These are phyloP conservation scores for Pangasianodon hypophthalmus DNA, from an alignment of 2,113 vertebrate species.

Conservation along the genomic window DNA sequence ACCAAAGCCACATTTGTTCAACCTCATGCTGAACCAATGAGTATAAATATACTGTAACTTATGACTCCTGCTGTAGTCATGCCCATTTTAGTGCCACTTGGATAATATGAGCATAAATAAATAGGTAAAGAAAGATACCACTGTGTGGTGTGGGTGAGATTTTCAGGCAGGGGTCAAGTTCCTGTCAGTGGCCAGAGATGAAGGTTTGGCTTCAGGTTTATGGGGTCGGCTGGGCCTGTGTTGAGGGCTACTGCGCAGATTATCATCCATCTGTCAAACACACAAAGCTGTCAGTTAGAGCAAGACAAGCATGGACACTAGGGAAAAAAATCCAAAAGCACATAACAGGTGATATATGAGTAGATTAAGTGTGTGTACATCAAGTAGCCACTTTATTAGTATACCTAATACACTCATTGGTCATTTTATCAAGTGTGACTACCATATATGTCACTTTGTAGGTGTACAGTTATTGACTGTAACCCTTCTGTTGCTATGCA, in stretches of 20 bases:
- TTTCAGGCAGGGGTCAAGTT: conserved; percentile 78
- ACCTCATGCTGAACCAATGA: not conserved
- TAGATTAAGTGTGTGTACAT: not conserved
- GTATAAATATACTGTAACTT: not conserved
- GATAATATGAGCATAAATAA: conserved; percentile 32
- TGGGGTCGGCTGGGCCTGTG: conserved; percentile 86
- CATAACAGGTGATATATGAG: not conserved
- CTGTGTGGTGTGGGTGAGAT: not conserved
- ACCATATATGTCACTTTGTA: not conserved
- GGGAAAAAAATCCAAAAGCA: not conserved
- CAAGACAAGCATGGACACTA: not conserved
- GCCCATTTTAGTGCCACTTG: not conserved
- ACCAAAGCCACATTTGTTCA: not conserved
- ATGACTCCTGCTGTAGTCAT: not conserved
- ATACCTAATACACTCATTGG: not conserved
- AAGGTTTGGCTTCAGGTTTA: conserved; percentile 81
- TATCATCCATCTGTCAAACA: conserved; percentile 92
- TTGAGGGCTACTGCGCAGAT: conserved; percentile 94
- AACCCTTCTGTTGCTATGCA: not conserved
- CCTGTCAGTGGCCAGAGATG: conserved; percentile 71
- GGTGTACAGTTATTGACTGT: not conserved
- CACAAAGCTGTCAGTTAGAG: conserved; percentile 16
- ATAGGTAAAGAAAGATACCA: not conserved
- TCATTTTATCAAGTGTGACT: not conserved
- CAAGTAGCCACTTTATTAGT: not conserved